Conservation (phyloP, 1,140 invertebrate genomes). For the Anoplolepis gracilipes region DNA sequence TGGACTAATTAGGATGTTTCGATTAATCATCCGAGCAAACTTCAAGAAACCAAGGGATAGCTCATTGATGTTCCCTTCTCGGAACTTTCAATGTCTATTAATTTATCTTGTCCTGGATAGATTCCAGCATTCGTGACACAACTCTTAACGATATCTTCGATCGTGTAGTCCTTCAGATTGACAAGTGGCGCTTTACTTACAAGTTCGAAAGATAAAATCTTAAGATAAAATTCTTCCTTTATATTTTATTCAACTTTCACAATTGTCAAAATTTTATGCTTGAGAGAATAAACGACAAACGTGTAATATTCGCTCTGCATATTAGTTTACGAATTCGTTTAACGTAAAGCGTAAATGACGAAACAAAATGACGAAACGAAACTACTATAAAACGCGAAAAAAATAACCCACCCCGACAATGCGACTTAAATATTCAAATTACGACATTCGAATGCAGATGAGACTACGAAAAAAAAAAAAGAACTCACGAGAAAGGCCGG, state of each 20-base stretch:
- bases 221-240: background rate
- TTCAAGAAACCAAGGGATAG: constrained; percentile 51
- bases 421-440: constrained; percentile 60
- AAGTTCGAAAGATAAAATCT: constrained; percentile 16
- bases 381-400: constrained; percentile 35
- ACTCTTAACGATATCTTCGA: constrained; percentile 49
- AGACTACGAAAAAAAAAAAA: constrained; percentile 37
- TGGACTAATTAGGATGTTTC: constrained; percentile 37
- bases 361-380: constrained; percentile 30
- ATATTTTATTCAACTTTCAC: background rate
- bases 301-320: background rate
- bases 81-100: constrained; percentile 51
- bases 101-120: constrained; percentile 22
- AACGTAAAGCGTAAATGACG: constrained; percentile 27
- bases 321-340: constrained; percentile 54
- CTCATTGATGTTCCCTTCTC: constrained; percentile 35
- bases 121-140: constrained; percentile 17
- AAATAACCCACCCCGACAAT: constrained; percentile 26
- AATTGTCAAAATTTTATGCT: background rate
- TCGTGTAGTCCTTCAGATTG: constrained; percentile 37
- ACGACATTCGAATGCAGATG: constrained; percentile 59
- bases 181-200: background rate
- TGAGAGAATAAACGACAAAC: background rate
- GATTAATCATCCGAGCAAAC: constrained; percentile 45
- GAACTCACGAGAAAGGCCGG: background rate